Conservation (phyloP, 2,113 vertebrate species). For the Acanthochromis polyacanthus region DNA sequence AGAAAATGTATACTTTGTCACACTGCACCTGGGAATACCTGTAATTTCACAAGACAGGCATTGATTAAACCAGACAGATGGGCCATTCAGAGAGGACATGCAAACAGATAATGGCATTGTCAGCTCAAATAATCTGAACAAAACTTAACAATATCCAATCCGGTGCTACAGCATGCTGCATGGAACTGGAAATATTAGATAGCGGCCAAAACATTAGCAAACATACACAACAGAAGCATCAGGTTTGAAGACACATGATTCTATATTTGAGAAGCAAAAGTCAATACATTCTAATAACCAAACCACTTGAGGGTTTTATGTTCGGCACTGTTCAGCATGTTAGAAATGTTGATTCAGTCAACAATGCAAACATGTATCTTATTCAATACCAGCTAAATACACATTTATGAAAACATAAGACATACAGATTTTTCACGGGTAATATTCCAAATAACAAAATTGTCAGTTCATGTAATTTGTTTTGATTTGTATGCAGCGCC, state of each 20-base stretch:
- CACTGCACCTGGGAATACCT: no score
- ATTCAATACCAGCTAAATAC: constrained; percentile 15
- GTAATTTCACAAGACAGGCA: no score
- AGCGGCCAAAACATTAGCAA: no score
- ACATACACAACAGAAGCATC: neutral
- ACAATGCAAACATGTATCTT: neutral
- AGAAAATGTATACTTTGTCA: no score
- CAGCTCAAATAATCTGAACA: neutral
- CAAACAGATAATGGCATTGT: neutral
- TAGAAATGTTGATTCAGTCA: constrained; percentile 23
- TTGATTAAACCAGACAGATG: no score
- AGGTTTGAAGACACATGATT: no score
- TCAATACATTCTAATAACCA: constrained; percentile 1
- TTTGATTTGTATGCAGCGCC: constrained; percentile 17
- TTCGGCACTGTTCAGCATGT: neutral
- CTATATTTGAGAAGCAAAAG: no score
- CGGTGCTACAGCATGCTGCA: neutral
- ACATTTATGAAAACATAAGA: constrained; percentile 19
- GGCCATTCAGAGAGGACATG: no score
- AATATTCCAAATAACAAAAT: constrained; percentile 9
- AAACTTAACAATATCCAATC: neutral
- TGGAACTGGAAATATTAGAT: neutral
- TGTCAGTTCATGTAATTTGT: neutral
- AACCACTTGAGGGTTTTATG: neutral
- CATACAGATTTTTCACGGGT: neutral